Evolutionary conservation across 2,797 vertebrate species (phyloP).

Genomic region (Crenichthys baileyi): DNA sequence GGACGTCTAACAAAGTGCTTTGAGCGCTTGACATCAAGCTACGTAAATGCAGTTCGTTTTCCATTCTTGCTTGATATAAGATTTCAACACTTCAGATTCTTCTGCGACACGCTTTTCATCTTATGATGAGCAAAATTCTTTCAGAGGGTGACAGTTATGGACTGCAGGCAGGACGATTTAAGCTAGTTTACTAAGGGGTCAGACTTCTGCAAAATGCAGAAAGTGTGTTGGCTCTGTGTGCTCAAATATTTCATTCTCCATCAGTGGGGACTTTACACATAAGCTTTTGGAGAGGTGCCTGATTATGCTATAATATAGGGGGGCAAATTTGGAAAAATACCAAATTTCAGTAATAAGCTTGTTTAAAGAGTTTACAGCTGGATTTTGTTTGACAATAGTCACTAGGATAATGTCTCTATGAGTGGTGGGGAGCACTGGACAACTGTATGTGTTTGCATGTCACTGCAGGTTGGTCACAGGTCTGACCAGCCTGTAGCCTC

Average conservation of each 20-base stretch:
- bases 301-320: not conserved
- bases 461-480: too few species aligned
- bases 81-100: constrained; percentile 1
- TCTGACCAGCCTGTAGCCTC: too few species aligned
- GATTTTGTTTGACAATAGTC: not conserved
- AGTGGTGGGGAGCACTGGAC: too few species aligned
- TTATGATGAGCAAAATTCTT: constrained; percentile 1
- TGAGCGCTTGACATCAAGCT: constrained; percentile 1
- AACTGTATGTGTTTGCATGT: too few species aligned
- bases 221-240: not conserved
- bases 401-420: too few species aligned
- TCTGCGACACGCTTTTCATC: not conserved
- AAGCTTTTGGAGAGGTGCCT: not conserved
- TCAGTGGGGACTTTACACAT: not conserved
- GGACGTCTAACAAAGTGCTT: constrained; percentile 1
- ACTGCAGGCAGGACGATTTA: not conserved
- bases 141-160: not conserved
- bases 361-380: not conserved
- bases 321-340: not conserved
- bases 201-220: not conserved
- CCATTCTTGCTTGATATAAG: constrained; percentile 2
- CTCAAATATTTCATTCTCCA: not conserved
- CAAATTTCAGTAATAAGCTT: not conserved
- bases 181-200: too few species aligned
- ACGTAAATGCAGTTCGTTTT: constrained; percentile 1